phyloP scores from a whole-genome alignment of 2,797 vertebrate species.

The Gorsachius magnificus region DNA sequence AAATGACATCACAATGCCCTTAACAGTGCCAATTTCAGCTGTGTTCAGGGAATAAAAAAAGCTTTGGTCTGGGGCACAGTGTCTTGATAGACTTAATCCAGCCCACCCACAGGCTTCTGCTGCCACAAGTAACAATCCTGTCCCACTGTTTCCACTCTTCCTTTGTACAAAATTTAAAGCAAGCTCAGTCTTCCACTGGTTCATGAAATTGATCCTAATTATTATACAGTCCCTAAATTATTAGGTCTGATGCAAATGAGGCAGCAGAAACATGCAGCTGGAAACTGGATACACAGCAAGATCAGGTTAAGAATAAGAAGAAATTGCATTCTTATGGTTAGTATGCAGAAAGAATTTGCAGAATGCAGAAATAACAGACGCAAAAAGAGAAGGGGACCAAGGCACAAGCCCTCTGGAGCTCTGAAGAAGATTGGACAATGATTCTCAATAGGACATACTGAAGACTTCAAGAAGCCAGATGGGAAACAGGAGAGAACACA shows the following conservation, averaged over 20 bases:
- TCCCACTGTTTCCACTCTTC: neutral
- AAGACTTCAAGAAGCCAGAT: neutral
- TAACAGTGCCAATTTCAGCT: neutral
- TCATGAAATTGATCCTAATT: neutral
- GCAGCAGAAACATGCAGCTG: neutral
- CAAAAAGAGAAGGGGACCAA: neutral
- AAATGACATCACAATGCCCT: neutral
- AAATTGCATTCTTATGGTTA: neutral
- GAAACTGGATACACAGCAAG: neutral
- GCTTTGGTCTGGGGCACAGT: neutral
- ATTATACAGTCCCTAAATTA: neutral
- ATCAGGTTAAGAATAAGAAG: neutral
- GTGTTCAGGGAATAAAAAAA: neutral
- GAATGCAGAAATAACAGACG: neutral
- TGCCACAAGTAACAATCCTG: neutral
- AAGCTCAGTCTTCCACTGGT: neutral
- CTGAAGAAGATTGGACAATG: neutral
- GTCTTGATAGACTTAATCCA: neutral
- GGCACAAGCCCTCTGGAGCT: neutral
- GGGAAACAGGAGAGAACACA: neutral
- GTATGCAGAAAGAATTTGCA: neutral
- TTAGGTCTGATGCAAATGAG: neutral
- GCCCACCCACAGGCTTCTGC: neutral
- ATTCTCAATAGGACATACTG: neutral
- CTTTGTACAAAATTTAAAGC: neutral